Base-by-base conservation (phyloP, 2,797 vertebrate genomes). In the Eupleurogrammus muticus region DNA sequence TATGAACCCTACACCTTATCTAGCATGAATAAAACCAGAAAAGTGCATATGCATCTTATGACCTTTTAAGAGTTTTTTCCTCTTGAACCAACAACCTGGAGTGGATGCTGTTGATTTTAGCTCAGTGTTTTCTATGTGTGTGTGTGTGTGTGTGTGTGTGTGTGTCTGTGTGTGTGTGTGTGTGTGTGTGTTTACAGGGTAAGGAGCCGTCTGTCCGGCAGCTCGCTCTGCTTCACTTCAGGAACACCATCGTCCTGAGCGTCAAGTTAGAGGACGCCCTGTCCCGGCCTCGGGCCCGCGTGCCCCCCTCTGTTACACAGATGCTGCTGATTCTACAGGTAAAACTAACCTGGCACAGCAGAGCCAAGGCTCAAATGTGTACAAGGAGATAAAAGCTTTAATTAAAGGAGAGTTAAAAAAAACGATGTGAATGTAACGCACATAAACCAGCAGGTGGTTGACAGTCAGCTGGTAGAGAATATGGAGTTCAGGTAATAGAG, bases 281-380 rank as follows among this genome's bases (percentile, higher is more conserved):
- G 73, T 96, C 96, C 61, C 96, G 97, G 16, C 92, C 97, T 8
- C 96, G 96, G 1, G 97, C 97, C 11, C 95, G 97, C 0, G 94
- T 99, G 28, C 98, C 97, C 2, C 96, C 97, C 1, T 98, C 97
- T 55, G 94, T 99, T 17, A 95, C 97, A 63, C 98, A 99, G 92
- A 99, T 99, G 98, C 94, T 99, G 88, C 94, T 99, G 44, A 95
- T 99, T 71, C 93, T 99, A 17, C 97, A 99, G 97, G 98, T 99
- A 89, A n/a, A 56, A 28, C 28, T 28, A 28, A 28, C 28, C 28
- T 28, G 28, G 6, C 28, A 28, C 28, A 28, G 28, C 28, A 28
- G 6, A 6, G 28, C 28, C 28, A 28, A 10, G 38, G 9, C 8
- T n/a, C n/a, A 2, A 10, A 68, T 14, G 2, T 13, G n/a, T n/a